Evolutionary conservation across 1,140 invertebrate species (phyloP).

Genomic region (Adelges cooleyi): DNA sequence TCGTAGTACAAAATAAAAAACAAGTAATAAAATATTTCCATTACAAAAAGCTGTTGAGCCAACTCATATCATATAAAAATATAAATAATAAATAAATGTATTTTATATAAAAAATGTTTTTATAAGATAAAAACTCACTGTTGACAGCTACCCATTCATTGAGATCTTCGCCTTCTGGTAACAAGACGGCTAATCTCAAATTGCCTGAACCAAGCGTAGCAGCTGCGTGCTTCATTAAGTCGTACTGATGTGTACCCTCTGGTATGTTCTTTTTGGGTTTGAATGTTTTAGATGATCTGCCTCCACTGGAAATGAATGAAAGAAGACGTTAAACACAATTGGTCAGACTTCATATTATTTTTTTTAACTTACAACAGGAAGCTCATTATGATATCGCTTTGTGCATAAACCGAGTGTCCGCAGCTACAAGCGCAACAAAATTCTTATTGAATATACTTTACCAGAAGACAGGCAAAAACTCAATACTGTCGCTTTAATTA

Average conservation of each 20-base stretch:
- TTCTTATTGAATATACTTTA: no score
- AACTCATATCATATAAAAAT: no score
- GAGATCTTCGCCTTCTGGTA: constrained; percentile 97
- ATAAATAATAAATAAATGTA: no score
- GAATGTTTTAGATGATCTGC: constrained; percentile 89
- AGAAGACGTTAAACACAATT: background rate
- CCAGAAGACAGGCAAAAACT: no score
- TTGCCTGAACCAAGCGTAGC: constrained; percentile 96
- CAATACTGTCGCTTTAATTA: no score
- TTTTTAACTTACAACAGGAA: constrained; percentile 20
- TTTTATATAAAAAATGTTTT: no score
- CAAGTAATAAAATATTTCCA: no score
- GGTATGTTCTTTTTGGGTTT: constrained; percentile 99
- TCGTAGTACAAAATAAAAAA: no score
- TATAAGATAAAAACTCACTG: no score
- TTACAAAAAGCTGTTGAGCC: no score
- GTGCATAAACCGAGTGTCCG: background rate
- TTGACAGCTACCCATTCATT: constrained; percentile 99
- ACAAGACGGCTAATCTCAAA: constrained; percentile 83
- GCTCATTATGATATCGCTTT: constrained; percentile 18
- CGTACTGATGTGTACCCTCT: constrained; percentile 97
- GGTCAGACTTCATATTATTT: background rate
- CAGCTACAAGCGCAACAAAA: background rate
- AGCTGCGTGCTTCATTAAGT: constrained; percentile 98
- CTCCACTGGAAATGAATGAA: constrained; percentile 49